These are phyloP conservation scores for Hypena proboscidalis DNA, from an alignment of 2,888 invertebrate genomes.

Conservation along the genomic window DNA sequence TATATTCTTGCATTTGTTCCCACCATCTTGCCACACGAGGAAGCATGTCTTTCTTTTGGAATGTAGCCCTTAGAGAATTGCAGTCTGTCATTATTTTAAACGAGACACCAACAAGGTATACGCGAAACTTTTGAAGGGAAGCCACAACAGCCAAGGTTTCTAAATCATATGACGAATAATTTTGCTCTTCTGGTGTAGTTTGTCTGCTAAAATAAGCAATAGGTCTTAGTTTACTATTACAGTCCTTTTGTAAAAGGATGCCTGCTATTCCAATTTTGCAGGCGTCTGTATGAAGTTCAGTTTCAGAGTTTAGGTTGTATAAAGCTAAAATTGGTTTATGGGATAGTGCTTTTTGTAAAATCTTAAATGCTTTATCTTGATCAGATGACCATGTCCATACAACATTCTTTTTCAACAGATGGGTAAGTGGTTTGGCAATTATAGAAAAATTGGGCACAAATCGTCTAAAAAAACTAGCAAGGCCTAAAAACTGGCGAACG, in stretches of 20 bases:
- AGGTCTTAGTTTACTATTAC: slow-evolving; percentile 10
- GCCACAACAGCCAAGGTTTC: slow-evolving; percentile 36
- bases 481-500: slow-evolving; percentile 43
- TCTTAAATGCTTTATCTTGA: slow-evolving; percentile 29
- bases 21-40: slow-evolving; percentile 44
- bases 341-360: slow-evolving; percentile 35
- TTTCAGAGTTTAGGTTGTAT: slow-evolving; percentile 37
- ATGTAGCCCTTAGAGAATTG: slow-evolving; percentile 24
- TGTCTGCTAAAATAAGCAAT: slow-evolving; percentile 40
- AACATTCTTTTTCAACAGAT: slow-evolving; percentile 13
- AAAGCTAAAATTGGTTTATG: slow-evolving; percentile 45
- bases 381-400: slow-evolving; percentile 27
- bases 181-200: slow-evolving; percentile 29
- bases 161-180: slow-evolving; percentile 33
- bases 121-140: slow-evolving; percentile 29
- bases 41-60: slow-evolving; percentile 31
- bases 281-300: slow-evolving; percentile 56
- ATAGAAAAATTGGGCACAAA: slow-evolving; percentile 42
- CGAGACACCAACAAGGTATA: slow-evolving; percentile 33
- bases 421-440: slow-evolving; percentile 40
- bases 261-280: slow-evolving; percentile 46
- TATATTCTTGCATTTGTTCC: too few relatives aligned
- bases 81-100: slow-evolving; percentile 41
- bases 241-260: slow-evolving; percentile 46
- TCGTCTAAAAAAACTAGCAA: slow-evolving; percentile 46